Evolutionary conservation across 1,140 invertebrate genomes (phyloP).

Genomic region (Pseudomyrmex gracilis): DNA sequence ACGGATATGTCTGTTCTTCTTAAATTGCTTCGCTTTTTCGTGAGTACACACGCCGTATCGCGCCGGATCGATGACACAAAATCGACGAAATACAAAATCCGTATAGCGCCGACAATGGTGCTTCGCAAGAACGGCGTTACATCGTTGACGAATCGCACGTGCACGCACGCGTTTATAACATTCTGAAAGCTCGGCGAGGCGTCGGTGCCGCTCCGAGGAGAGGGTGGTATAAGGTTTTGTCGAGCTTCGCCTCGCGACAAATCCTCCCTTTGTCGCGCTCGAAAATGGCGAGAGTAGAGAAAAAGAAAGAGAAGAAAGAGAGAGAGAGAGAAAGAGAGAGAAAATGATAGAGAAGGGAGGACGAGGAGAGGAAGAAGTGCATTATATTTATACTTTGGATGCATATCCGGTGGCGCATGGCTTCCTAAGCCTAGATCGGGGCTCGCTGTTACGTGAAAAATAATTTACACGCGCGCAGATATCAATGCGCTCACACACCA

Average conservation of each 20-base stretch:
- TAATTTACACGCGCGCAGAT: slow-evolving; percentile 68
- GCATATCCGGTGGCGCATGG: slow-evolving; percentile 75
- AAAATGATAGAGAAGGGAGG: slow-evolving; percentile 22
- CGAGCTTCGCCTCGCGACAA: slow-evolving; percentile 76
- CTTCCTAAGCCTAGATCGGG: slow-evolving; percentile 72
- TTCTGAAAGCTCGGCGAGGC: slow-evolving; percentile 74
- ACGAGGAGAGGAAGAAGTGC: slow-evolving; percentile 53
- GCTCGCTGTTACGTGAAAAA: slow-evolving; percentile 68
- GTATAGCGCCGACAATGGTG: slow-evolving; percentile 43
- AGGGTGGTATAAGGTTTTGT: slow-evolving; percentile 73
- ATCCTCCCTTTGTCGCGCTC: slow-evolving; percentile 76
- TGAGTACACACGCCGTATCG: not conserved
- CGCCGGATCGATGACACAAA: slow-evolving; percentile 54
- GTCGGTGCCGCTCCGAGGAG: slow-evolving; percentile 18
- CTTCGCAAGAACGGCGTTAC: slow-evolving; percentile 64
- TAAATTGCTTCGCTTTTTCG: slow-evolving; percentile 16
- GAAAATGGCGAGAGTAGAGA: slow-evolving; percentile 61
- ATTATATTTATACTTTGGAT: slow-evolving; percentile 73
- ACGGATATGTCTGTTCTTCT: not conserved
- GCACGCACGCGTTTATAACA: slow-evolving; percentile 68
- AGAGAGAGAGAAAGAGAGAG: not conserved
- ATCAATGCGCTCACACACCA: slow-evolving; percentile 36
- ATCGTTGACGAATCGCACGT: slow-evolving; percentile 69
- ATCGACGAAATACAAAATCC: slow-evolving; percentile 56
- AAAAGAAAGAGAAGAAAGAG: slow-evolving; percentile 15